These are phyloP conservation scores for Heliconius melpomene DNA, from an alignment of 1,140 invertebrate species.

Conservation along the genomic window DNA sequence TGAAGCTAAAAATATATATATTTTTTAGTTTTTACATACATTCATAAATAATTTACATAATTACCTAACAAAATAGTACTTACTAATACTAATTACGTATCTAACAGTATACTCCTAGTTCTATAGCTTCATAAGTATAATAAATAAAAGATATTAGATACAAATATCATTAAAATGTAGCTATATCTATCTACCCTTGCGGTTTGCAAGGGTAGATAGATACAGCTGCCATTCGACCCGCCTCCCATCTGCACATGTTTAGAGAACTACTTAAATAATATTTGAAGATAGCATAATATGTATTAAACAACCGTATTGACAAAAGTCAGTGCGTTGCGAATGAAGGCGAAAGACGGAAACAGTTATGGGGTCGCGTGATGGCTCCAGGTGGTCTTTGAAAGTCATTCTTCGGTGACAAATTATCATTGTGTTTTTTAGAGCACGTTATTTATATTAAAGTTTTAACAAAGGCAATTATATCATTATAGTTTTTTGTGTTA, in stretches of 20 bases:
- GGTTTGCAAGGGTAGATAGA: constrained; percentile 6
- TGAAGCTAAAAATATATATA: too few relatives aligned
- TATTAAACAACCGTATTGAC: constrained; percentile 74
- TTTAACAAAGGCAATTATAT: constrained; percentile 50
- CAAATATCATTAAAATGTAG: constrained; percentile 14
- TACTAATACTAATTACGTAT: too few relatives aligned
- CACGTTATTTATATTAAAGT: background rate
- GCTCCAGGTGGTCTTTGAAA: constrained; percentile 57
- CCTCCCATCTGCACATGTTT: constrained; percentile 69
- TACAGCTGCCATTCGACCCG: constrained; percentile 59
- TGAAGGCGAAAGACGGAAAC: constrained; percentile 49
- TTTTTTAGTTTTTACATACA: too few relatives aligned
- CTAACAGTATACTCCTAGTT: too few relatives aligned
- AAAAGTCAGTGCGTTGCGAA: constrained; percentile 70
- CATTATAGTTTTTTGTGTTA: constrained; percentile 44
- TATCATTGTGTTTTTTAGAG: constrained; percentile 64
- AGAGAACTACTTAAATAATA: constrained; percentile 71
- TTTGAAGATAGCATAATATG: constrained; percentile 76
- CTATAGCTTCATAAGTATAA: background rate
- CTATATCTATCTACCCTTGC: too few relatives aligned
- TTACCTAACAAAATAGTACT: too few relatives aligned
- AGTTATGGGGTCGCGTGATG: constrained; percentile 62
- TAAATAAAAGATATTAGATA: background rate
- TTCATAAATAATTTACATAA: too few relatives aligned
- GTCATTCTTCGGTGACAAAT: constrained; percentile 69